A percentile compares a stretch with the other conserved stretches of the same genome.
Conservation (phyloP, 2,113 vertebrate genomes). For the Carassius auratus region DNA sequence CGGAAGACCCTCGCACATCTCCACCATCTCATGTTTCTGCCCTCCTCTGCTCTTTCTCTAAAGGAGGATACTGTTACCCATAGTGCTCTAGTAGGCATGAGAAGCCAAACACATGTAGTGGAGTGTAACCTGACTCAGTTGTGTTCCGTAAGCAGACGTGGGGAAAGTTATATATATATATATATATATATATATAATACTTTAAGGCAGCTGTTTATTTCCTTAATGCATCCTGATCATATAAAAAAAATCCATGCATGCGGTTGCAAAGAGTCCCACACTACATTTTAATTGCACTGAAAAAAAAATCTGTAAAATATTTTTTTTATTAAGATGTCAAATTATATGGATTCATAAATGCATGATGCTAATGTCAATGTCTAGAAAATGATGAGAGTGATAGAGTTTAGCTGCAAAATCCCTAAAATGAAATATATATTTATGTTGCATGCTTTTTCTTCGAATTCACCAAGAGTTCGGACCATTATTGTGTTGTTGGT, state of each 20-base stretch:
- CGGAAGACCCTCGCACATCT: not conserved
- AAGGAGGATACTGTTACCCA: conserved; percentile 26
- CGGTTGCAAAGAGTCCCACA: not conserved
- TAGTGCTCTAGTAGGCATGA: not conserved
- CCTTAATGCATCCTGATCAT: not conserved
- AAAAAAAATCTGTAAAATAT: too few relatives aligned
- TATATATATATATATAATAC: too few relatives aligned
- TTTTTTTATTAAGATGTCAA: not conserved
- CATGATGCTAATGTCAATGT: not conserved
- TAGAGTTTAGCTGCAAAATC: too few relatives aligned
- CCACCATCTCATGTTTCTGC: conserved; percentile 32
- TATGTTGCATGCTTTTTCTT: too few relatives aligned
- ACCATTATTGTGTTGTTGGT: too few relatives aligned
- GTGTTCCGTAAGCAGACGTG: not conserved
- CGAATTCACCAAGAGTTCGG: too few relatives aligned
- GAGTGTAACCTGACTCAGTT: not conserved
- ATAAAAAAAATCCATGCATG: too few relatives aligned
- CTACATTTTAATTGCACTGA: too few relatives aligned
- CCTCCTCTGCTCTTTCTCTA: conserved; percentile 16
- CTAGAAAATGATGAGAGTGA: too few relatives aligned
- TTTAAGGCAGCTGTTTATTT: not conserved
- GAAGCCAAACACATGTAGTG: conserved; percentile 3
- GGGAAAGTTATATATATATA: not conserved
- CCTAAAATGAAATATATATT: too few relatives aligned
- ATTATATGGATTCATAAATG: not conserved